phyloP scores from a whole-genome alignment of 1,140 invertebrate species.

The Acromyrmex charruanus region DNA sequence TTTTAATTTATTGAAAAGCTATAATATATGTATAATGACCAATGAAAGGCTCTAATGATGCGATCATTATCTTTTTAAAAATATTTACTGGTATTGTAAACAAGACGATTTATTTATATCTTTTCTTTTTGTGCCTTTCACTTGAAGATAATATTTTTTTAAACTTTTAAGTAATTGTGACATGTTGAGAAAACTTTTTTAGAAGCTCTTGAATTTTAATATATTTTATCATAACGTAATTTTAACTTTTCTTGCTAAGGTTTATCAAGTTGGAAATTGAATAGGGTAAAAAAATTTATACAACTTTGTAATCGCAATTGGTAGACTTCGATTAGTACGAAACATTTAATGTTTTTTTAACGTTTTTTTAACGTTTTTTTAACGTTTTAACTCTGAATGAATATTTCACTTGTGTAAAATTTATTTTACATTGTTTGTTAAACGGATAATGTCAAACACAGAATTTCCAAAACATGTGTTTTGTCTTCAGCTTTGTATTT shows the following conservation, averaged over 20 bases:
- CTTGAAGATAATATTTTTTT: not conserved
- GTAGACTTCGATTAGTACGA: not conserved
- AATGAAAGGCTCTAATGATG: too few species aligned
- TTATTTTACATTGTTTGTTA: not conserved
- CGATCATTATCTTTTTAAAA: not conserved
- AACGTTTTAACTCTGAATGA: not conserved
- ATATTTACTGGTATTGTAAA: not conserved
- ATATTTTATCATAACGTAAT: conserved; percentile 1
- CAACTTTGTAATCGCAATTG: not conserved
- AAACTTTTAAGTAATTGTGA: not conserved
- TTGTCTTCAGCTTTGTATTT: not conserved
- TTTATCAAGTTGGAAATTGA: not conserved
- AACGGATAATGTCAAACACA: not conserved
- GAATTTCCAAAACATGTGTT: not conserved
- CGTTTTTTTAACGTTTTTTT: not conserved
- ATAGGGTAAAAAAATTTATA: not conserved
- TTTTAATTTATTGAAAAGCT: not conserved
- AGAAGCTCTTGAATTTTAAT: not conserved
- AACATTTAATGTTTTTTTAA: not conserved
- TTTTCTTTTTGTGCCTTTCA: not conserved
- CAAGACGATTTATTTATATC: too few species aligned
- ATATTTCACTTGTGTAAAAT: not conserved
- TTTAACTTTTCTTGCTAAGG: not conserved
- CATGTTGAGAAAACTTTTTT: not conserved
- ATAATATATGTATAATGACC: not conserved